Conservation (phyloP, 2,888 invertebrate species). For the Lasiommata megera region DNA sequence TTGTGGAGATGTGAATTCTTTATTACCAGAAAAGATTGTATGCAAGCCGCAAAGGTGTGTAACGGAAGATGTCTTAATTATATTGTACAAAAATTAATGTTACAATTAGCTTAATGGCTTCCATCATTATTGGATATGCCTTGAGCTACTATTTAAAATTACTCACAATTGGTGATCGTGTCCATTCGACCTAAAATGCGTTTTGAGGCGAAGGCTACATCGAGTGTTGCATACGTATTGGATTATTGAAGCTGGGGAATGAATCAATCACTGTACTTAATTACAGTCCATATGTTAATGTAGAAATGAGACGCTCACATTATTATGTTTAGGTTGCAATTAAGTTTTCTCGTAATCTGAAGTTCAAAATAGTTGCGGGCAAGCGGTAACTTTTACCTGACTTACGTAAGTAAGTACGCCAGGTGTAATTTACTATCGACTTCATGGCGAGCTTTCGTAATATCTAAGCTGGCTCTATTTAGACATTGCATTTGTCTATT, state of each 20-base stretch:
- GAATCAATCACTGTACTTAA: constrained; percentile 29
- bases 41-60: not conserved
- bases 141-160: constrained; percentile 48
- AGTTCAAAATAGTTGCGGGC: constrained; percentile 67
- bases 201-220: constrained; percentile 62
- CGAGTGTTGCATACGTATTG: constrained; percentile 30
- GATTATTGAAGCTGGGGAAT: constrained; percentile 26
- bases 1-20: not conserved
- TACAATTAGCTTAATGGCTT: constrained; percentile 21
- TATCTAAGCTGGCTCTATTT: constrained; percentile 52
- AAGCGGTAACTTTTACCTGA: constrained; percentile 75
- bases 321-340: constrained; percentile 33
- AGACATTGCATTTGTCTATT: constrained; percentile 18
- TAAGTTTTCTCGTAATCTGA: constrained; percentile 43
- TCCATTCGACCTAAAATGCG: constrained; percentile 59
- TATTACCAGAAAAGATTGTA: not conserved
- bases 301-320: constrained; percentile 13
- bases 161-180: constrained; percentile 55
- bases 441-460: constrained; percentile 75
- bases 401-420: constrained; percentile 72
- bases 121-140: constrained; percentile 41
- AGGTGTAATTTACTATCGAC: constrained; percentile 75
- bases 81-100: not conserved
- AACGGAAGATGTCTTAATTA: not conserved
- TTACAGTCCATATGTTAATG: constrained; percentile 23